These are phyloP conservation scores for Scortum barcoo DNA, from an alignment of 2,113 vertebrate genomes.

Conservation along the genomic window DNA sequence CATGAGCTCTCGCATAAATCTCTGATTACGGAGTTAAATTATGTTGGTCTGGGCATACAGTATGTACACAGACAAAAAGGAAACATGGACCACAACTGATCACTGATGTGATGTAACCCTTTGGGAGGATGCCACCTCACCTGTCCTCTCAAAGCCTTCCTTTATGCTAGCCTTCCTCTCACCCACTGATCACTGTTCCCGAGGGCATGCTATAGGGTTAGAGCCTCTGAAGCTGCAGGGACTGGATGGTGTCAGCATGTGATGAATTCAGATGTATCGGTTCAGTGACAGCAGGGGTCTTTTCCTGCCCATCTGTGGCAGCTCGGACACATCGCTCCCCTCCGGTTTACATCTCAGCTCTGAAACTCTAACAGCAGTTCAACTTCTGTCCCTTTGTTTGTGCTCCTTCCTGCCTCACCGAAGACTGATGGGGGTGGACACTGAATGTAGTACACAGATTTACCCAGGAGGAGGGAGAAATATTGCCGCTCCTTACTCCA, in stretches of 20 bases:
- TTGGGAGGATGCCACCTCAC: constrained; percentile 32
- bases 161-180: constrained; percentile 11
- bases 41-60: constrained; percentile 54
- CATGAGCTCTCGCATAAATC: constrained; percentile 46
- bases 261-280: constrained; percentile 53
- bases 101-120: constrained; percentile 41
- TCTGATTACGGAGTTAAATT: constrained; percentile 53
- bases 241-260: constrained; percentile 40
- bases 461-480: constrained; percentile 65
- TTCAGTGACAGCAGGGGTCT: constrained; percentile 46
- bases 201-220: constrained; percentile 42
- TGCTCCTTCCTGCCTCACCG: constrained; percentile 56
- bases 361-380: constrained; percentile 20
- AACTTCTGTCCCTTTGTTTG: constrained; percentile 35
- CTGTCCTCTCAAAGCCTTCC: constrained; percentile 8
- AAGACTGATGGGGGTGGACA: constrained; percentile 66
- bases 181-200: constrained; percentile 40
- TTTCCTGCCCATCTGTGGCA: constrained; percentile 21
- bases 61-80: constrained; percentile 54
- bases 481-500: constrained; percentile 60
- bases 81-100: constrained; percentile 60
- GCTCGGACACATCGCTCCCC: constrained; percentile 6
- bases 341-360: constrained; percentile 9
- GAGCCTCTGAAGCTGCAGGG: constrained; percentile 47
- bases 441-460: constrained; percentile 70